Evolutionary conservation across 2,888 invertebrate genomes (phyloP).

Genomic region (Phyllotreta striolata): DNA sequence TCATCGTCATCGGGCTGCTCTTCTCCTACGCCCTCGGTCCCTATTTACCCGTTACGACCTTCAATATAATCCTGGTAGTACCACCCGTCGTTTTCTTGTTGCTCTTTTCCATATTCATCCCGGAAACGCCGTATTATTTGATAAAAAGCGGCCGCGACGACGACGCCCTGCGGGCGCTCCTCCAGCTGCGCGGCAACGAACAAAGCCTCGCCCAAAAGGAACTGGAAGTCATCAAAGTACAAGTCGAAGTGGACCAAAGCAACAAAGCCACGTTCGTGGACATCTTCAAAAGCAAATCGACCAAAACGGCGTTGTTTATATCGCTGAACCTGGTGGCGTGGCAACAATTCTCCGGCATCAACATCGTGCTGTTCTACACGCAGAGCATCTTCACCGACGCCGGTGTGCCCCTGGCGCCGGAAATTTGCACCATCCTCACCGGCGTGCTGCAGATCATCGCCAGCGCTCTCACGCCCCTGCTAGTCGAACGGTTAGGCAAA

Average conservation of each 20-base stretch:
- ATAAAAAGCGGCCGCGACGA: constrained; percentile 66
- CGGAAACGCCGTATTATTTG: constrained; percentile 82
- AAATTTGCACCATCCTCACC: constrained; percentile 80
- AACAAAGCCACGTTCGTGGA: constrained; percentile 60
- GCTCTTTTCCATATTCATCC: constrained; percentile 73
- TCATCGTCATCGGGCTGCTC: constrained; percentile 74
- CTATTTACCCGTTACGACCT: constrained; percentile 70
- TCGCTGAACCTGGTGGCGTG: constrained; percentile 77
- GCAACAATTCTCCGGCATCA: constrained; percentile 85
- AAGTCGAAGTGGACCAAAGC: constrained; percentile 60
- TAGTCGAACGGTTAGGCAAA: constrained; percentile 82
- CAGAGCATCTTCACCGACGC: constrained; percentile 71
- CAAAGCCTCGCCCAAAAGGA: constrained; percentile 71
- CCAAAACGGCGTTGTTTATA: constrained; percentile 79
- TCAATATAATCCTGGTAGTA: constrained; percentile 71
- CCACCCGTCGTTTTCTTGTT: constrained; percentile 70
- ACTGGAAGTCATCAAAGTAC: constrained; percentile 67
- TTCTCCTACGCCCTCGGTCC: constrained; percentile 78
- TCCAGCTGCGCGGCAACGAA: constrained; percentile 72
- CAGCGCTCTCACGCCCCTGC: constrained; percentile 75
- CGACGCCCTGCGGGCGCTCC: constrained; percentile 67
- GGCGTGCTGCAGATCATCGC: constrained; percentile 80
- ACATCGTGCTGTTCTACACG: constrained; percentile 81
- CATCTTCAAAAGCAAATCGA: constrained; percentile 66
- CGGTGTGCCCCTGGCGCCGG: constrained; percentile 61